Conservation (phyloP, 2,113 vertebrate genomes). For the Carollia perspicillata region DNA sequence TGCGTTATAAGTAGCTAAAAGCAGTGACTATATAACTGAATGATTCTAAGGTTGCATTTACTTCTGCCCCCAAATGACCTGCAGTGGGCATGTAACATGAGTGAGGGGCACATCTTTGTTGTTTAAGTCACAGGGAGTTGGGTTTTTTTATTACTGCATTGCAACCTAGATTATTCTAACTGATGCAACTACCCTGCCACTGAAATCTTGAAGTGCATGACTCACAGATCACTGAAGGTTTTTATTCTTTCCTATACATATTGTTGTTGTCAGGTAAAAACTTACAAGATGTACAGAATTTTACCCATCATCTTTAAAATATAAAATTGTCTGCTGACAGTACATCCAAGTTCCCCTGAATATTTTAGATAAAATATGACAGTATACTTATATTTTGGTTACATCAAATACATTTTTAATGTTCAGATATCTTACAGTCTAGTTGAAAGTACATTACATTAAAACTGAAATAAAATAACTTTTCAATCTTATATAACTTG, state of each 20-base stretch:
- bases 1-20: neutral
- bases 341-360: neutral
- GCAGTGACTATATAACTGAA: neutral
- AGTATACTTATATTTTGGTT: neutral
- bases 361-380: neutral
- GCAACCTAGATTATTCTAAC: neutral
- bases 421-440: neutral
- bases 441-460: neutral
- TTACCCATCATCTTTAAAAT: neutral
- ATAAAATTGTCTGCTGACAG: neutral
- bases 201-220: neutral
- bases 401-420: neutral
- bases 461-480: neutral
- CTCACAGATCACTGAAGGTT: neutral
- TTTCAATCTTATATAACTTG: slow-evolving; percentile 12
- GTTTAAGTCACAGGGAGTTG: neutral
- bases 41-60: neutral
- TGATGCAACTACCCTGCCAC: neutral
- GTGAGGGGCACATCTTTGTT: neutral
- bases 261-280: neutral
- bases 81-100: neutral
- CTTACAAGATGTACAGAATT: neutral
- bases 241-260: neutral
- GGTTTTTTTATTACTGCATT: neutral
- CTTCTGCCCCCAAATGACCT: neutral